Conservation (phyloP, 2,888 invertebrate genomes). For the Temnothorax ravouxi region DNA sequence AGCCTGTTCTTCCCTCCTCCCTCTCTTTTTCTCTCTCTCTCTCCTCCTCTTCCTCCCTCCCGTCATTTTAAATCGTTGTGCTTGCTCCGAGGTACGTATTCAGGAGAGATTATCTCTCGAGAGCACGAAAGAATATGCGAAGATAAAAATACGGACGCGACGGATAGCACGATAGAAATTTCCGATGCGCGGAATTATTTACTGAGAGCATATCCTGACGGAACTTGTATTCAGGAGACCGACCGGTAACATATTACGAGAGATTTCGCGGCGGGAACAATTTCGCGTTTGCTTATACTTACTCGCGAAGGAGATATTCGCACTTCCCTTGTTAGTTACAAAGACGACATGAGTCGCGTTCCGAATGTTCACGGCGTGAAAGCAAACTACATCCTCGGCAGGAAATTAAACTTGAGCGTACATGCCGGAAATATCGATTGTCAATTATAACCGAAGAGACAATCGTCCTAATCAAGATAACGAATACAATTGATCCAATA, state of each 20-base stretch:
- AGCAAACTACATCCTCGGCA: constrained; percentile 39
- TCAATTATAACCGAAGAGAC: constrained; percentile 41
- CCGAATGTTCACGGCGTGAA: constrained; percentile 35
- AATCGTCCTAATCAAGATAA: constrained; percentile 41
- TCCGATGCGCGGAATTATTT: constrained; percentile 55
- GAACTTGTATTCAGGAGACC: constrained; percentile 38
- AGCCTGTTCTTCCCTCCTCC: constrained; percentile 21
- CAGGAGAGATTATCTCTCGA: constrained; percentile 60
- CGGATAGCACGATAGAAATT: constrained; percentile 50
- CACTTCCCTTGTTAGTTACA: constrained; percentile 47
- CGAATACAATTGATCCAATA: constrained; percentile 36
- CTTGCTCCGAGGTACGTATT: constrained; percentile 36
- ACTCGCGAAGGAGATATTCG: constrained; percentile 32
- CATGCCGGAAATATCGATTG: constrained; percentile 55
- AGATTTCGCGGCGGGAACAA: constrained; percentile 50
- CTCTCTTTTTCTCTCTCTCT: constrained; percentile 9
- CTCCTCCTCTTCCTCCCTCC: neutral
- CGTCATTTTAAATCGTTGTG: constrained; percentile 66
- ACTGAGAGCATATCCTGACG: constrained; percentile 47
- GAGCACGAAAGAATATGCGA: constrained; percentile 46
- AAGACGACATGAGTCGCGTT: constrained; percentile 50
- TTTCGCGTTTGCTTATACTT: constrained; percentile 23
- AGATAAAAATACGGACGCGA: constrained; percentile 53
- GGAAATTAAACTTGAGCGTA: constrained; percentile 54
- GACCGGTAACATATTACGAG: constrained; percentile 39